These are phyloP conservation scores for Alouatta palliata DNA, from an alignment of 2,113 vertebrate genomes.

Conservation along the genomic window DNA sequence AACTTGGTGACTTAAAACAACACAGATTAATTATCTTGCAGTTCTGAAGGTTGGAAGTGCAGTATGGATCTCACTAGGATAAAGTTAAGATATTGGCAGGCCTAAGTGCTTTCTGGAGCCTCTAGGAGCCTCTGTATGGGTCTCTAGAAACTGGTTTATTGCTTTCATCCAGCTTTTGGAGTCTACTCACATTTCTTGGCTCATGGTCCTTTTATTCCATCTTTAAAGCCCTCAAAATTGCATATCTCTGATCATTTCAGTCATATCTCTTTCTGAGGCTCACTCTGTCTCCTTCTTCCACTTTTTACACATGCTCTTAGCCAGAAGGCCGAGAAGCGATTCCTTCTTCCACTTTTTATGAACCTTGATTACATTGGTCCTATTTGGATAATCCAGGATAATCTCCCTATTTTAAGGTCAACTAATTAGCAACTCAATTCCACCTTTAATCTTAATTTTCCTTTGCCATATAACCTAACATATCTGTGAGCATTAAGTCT, in stretches of 20 bases:
- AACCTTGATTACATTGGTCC: neutral
- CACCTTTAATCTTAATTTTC: neutral
- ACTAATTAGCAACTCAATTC: neutral
- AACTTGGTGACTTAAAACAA: neutral
- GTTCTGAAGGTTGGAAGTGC: neutral
- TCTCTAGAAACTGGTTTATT: neutral
- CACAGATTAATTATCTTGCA: neutral
- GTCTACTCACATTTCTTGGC: neutral
- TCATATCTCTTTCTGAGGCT: neutral
- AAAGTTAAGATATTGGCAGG: neutral
- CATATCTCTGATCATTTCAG: neutral
- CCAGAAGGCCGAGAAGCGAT: too few relatives aligned
- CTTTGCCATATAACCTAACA: neutral
- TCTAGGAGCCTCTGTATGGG: neutral
- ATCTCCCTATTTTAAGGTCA: neutral
- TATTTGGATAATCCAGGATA: neutral
- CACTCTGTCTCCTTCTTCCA: neutral
- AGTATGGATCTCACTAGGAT: neutral
- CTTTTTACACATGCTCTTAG: conserved; percentile 20
- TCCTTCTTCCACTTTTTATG: neutral
- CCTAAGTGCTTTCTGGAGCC: neutral
- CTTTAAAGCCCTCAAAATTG: neutral
- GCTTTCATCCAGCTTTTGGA: neutral
- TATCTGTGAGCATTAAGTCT: neutral
- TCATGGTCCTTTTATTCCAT: neutral